phyloP scores from a whole-genome alignment of 2,888 invertebrate genomes.

The Elgonia sp. region DNA sequence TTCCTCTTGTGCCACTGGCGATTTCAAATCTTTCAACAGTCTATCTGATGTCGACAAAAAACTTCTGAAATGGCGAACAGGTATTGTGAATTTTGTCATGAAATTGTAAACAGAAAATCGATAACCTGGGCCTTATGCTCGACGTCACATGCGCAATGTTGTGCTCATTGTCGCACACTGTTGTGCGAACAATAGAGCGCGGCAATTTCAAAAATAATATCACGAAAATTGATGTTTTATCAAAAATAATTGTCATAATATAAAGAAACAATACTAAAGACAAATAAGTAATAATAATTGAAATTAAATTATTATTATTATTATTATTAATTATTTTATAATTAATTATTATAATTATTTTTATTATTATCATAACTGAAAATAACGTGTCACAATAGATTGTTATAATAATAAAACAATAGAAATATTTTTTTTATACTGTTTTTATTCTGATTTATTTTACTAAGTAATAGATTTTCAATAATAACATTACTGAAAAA shows the following conservation, averaged over 20 bases:
- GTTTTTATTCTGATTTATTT: constrained; percentile 35
- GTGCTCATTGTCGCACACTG: constrained; percentile 35
- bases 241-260: constrained; percentile 35
- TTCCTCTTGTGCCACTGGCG: constrained; percentile 20
- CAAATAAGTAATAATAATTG: constrained; percentile 35
- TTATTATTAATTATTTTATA: constrained; percentile 35
- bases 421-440: constrained; percentile 35
- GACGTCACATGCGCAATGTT: constrained; percentile 35
- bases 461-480: constrained; percentile 35
- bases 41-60: constrained; percentile 33
- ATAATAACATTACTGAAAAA: constrained; percentile 35
- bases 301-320: constrained; percentile 35
- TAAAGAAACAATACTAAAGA: constrained; percentile 35
- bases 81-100: constrained; percentile 37
- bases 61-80: constrained; percentile 40
- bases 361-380: constrained; percentile 35
- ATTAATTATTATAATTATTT: constrained; percentile 35
- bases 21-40: constrained; percentile 25
- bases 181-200: constrained; percentile 35
- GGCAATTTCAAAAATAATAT: constrained; percentile 33
- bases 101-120: constrained; percentile 35
- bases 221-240: constrained; percentile 34
- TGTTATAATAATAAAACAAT: constrained; percentile 33
- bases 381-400: constrained; percentile 34
- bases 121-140: constrained; percentile 35